Conservation (phyloP, 2,113 vertebrate genomes). For the Cervus canadensis region DNA sequence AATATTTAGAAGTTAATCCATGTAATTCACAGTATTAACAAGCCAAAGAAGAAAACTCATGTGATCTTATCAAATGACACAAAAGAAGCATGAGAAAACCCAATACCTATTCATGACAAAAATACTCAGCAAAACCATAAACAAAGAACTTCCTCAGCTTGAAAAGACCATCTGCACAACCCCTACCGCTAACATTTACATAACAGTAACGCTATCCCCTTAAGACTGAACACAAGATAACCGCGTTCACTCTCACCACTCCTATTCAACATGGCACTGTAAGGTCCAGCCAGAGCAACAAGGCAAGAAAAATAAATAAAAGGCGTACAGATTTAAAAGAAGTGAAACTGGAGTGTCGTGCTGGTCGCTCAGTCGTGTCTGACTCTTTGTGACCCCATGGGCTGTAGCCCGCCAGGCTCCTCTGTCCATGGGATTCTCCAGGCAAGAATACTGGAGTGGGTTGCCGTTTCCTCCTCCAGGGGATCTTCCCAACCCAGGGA, state of each 20-base stretch:
- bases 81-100: neutral
- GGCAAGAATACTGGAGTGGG: neutral
- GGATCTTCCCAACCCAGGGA: neutral
- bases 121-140: neutral
- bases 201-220: neutral
- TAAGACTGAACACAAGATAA: neutral
- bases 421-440: neutral
- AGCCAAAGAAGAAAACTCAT: neutral
- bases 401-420: neutral
- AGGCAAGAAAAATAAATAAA: neutral
- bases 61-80: neutral
- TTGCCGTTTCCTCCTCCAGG: neutral
- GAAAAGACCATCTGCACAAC: neutral
- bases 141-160: neutral
- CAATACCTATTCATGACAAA: neutral
- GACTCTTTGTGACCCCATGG: neutral
- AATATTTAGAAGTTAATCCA: neutral
- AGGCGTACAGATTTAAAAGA: neutral
- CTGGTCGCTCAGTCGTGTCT: rapidly evolving
- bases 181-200: neutral
- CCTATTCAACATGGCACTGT: neutral
- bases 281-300: neutral
- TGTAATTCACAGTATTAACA: neutral
- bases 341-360: neutral
- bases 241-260: neutral